Evolutionary conservation across 1,140 invertebrate genomes (phyloP).

Genomic region (Pseudachorutes palmiensis): DNA sequence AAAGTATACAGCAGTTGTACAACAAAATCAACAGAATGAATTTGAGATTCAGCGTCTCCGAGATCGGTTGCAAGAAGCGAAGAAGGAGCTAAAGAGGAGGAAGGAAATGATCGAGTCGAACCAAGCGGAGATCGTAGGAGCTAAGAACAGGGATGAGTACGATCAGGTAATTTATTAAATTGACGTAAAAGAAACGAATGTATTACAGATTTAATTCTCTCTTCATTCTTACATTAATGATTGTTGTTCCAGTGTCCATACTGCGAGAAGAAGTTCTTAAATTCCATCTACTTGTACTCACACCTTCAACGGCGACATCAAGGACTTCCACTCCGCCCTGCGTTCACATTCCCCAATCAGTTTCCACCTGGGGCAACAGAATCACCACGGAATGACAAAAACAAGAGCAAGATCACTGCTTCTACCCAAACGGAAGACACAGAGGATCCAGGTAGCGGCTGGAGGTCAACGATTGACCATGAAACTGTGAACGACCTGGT

Average conservation of each 20-base stretch:
- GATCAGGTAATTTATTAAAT: slow-evolving; percentile 32
- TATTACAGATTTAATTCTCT: not conserved
- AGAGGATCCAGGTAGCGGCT: not conserved
- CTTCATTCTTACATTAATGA: no score
- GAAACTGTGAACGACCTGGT: slow-evolving; percentile 17
- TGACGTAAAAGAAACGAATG: no score
- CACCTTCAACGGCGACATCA: slow-evolving; percentile 35
- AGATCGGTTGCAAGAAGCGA: slow-evolving; percentile 17
- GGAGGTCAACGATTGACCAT: slow-evolving; percentile 3
- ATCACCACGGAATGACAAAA: not conserved
- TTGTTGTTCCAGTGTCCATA: slow-evolving; percentile 30
- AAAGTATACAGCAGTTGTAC: slow-evolving; percentile 6
- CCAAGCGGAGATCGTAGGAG: slow-evolving; percentile 27
- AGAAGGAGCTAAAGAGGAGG: slow-evolving; percentile 25
- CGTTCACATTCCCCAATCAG: slow-evolving; percentile 1
- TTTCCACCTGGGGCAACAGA: not conserved
- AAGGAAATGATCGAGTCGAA: slow-evolving; percentile 25
- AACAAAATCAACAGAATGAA: slow-evolving; percentile 1
- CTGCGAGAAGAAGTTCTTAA: slow-evolving; percentile 29
- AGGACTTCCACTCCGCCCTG: slow-evolving; percentile 29
- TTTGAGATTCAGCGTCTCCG: slow-evolving; percentile 24
- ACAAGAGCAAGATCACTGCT: not conserved
- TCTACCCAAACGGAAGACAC: slow-evolving; percentile 16
- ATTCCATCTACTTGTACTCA: slow-evolving; percentile 15
- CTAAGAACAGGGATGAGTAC: slow-evolving; percentile 28